Evolutionary conservation across 2,113 vertebrate genomes (phyloP).

Genomic region (Columba livia): DNA sequence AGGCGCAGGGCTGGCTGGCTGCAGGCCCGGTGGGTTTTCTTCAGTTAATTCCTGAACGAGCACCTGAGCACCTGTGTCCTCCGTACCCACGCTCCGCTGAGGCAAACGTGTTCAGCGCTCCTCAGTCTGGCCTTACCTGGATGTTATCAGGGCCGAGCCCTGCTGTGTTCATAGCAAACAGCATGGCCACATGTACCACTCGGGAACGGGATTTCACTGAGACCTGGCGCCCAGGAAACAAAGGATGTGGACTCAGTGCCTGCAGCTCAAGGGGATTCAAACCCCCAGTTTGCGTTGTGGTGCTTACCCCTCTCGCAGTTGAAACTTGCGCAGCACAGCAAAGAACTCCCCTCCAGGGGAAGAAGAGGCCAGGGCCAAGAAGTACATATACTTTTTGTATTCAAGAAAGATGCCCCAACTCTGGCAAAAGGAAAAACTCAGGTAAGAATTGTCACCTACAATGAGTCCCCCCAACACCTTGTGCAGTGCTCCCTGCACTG

Average conservation of each 20-base stretch:
- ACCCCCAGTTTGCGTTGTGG: background rate
- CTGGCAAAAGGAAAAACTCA: background rate
- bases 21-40: accelerated
- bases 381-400: accelerated
- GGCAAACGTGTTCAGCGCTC: too few relatives aligned
- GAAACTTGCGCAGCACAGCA: accelerated
- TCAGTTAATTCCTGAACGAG: background rate
- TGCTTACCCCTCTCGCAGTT: accelerated
- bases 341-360: too few relatives aligned
- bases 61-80: accelerated
- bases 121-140: too few relatives aligned
- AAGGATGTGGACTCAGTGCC: background rate
- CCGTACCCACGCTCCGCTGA: accelerated
- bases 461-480: background rate
- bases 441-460: too few relatives aligned
- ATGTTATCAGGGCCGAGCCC: background rate
- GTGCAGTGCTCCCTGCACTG: background rate
- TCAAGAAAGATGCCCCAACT: too few relatives aligned
- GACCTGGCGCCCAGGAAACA: background rate
- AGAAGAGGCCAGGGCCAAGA: background rate
- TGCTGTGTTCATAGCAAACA: too few relatives aligned
- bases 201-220: background rate
- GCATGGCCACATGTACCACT: accelerated
- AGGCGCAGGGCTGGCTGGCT: accelerated
- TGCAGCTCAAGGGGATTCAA: background rate